Percentiles rank a stretch among this genome's conserved stretches.
These are phyloP conservation scores for Trichogramma pretiosum DNA, from an alignment of 1,140 invertebrate species.

Conservation along the genomic window DNA sequence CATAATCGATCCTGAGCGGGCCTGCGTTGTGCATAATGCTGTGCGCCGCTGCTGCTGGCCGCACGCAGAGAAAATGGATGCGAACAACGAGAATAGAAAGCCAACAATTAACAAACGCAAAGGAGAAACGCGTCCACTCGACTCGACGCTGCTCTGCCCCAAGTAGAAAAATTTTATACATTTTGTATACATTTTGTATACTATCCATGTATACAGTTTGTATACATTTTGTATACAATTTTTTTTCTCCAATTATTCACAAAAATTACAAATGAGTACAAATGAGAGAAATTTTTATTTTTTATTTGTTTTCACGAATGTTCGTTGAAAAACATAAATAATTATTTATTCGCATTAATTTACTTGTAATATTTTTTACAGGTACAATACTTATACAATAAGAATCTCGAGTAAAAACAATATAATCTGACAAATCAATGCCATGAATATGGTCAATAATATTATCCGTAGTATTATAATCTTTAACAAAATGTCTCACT, in stretches of 20 bases:
- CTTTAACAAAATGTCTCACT: neutral
- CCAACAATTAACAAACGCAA: too few species aligned
- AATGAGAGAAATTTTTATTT: neutral
- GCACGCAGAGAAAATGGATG: too few species aligned
- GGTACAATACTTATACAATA: neutral
- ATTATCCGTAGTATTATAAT: neutral
- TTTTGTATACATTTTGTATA: neutral
- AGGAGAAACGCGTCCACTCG: too few species aligned
- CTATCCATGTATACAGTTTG: too few species aligned
- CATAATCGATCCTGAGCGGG: too few species aligned
- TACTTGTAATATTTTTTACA: neutral
- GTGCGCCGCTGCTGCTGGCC: too few species aligned
- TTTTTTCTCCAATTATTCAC: neutral
- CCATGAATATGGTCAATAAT: neutral
- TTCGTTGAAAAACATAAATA: neutral
- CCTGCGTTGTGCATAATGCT: too few species aligned
- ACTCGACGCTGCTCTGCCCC: too few species aligned
- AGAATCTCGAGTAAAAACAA: neutral
- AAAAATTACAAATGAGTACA: neutral
- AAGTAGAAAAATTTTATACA: too few species aligned
- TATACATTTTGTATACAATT: neutral
- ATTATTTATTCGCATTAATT: neutral
- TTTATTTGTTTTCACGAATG: neutral
- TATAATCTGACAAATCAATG: neutral
- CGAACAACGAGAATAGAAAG: too few species aligned